Evolutionary conservation across 2,888 invertebrate genomes (phyloP).

Genomic region (Desoria tigrina): DNA sequence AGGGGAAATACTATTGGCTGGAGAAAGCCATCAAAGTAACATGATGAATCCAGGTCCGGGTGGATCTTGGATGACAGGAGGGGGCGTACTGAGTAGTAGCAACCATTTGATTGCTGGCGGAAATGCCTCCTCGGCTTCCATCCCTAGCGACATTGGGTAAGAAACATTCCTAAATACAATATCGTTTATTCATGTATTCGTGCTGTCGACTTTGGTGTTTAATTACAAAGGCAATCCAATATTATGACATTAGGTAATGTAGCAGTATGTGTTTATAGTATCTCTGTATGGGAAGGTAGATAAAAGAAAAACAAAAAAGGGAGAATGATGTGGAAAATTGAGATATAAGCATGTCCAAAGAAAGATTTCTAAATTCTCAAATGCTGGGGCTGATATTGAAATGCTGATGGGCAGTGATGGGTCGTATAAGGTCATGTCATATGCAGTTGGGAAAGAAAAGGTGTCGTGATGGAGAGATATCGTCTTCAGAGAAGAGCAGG

Average conservation of each 20-base stretch:
- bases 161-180: background rate
- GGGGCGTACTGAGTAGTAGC: background rate
- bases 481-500: background rate
- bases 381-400: conserved; percentile 6
- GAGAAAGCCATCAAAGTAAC: conserved; percentile 5
- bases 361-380: background rate
- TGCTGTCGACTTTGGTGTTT: too few species aligned
- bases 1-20: background rate
- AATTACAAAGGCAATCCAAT: too few species aligned
- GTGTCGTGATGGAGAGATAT: conserved; percentile 3
- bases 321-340: background rate
- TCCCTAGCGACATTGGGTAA: background rate
- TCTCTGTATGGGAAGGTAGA: background rate
- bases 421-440: background rate
- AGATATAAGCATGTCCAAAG: conserved; percentile 8
- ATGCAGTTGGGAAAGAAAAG: too few species aligned
- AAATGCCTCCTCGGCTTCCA: background rate
- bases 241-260: too few species aligned
- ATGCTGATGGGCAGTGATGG: background rate
- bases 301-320: background rate
- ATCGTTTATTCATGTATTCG: too few species aligned
- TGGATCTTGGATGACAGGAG: conserved; percentile 8
- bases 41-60: conserved; percentile 19
- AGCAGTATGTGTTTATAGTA: background rate
- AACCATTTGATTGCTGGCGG: background rate